These are phyloP conservation scores for Porites lutea DNA, from an alignment of 64 coral and sea anemone species.

Conservation along the genomic window DNA sequence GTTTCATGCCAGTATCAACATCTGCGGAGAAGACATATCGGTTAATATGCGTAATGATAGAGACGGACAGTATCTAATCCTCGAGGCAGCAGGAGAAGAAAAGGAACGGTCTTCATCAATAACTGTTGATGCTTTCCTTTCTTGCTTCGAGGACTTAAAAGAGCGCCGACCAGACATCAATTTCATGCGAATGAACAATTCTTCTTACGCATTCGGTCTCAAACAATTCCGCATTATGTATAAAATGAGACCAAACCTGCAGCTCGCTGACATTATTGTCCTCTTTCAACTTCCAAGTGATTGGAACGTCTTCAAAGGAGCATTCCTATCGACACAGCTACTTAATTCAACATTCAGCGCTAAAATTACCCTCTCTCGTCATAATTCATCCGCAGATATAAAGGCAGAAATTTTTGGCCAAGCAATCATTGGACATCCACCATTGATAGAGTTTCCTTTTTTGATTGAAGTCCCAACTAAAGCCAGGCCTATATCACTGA, in stretches of 20 bases:
- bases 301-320: conserved; percentile 49
- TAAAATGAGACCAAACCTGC: background rate
- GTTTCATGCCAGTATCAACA: background rate
- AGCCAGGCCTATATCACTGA: conserved; percentile 11
- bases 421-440: conserved; percentile 49
- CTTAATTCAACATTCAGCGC: conserved; percentile 41
- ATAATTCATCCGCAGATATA: background rate
- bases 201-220: background rate
- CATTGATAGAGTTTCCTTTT: conserved; percentile 34
- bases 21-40: background rate
- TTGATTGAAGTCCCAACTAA: conserved; percentile 40
- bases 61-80: background rate
- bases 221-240: background rate
- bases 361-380: background rate
- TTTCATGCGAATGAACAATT: background rate
- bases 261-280: conserved; percentile 25
- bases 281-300: background rate
- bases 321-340: background rate
- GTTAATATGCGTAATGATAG: background rate
- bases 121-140: background rate
- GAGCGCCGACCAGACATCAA: conserved; percentile 1
- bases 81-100: background rate
- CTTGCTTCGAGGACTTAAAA: background rate
- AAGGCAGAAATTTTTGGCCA: conserved; percentile 29
- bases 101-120: background rate